Conservation (phyloP, 2,797 vertebrate genomes). For the Scolopax rusticola region DNA sequence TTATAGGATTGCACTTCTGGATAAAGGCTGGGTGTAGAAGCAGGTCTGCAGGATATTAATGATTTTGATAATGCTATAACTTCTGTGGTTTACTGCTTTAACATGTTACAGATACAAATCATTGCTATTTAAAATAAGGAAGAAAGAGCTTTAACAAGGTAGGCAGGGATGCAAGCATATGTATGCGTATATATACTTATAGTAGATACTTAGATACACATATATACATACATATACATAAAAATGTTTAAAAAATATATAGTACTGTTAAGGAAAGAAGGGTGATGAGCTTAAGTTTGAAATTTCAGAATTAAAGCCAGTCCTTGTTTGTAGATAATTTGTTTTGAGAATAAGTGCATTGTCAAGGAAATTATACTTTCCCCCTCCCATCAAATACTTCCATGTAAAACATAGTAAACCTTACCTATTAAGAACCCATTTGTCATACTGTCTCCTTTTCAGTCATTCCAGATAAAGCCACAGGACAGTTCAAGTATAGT, state of each 20-base stretch:
- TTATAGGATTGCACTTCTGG: neutral
- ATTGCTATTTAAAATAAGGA: neutral
- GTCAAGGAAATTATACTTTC: neutral
- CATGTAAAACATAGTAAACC: neutral
- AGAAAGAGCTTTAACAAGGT: neutral
- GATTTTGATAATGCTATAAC: neutral
- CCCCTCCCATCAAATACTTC: neutral
- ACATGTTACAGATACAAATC: neutral
- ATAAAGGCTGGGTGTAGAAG: neutral
- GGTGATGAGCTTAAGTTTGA: neutral
- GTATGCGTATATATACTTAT: neutral
- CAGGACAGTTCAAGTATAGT: neutral
- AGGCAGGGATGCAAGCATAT: neutral
- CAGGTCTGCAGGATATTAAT: neutral
- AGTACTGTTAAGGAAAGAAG: neutral
- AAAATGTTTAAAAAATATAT: neutral
- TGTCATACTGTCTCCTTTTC: neutral
- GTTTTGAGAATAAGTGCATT: neutral
- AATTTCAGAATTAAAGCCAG: neutral
- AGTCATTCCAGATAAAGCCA: neutral
- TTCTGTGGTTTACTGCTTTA: neutral
- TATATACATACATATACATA: neutral
- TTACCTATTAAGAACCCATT: neutral
- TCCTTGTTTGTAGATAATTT: neutral
- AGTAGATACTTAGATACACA: neutral